Evolutionary conservation across 2,797 vertebrate genomes (phyloP), one percentile per base, ranked within the genome.

Genomic region (Nothura maculosa): DNA sequence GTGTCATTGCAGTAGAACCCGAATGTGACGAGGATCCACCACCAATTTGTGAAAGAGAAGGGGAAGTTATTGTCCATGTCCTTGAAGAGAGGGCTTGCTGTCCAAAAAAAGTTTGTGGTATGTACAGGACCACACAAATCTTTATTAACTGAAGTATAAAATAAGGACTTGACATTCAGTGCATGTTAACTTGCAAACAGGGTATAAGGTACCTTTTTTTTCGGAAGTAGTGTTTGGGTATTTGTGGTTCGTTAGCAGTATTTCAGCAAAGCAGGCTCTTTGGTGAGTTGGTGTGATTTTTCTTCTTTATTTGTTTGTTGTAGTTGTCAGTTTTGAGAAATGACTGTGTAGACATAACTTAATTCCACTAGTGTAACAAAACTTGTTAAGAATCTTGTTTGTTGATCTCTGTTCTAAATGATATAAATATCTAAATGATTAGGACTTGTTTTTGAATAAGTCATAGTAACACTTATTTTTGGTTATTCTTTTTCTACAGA

Each of bases 51-150:
- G 98, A 98, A 93, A 97, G 98, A 80, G 98, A 99, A 94, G 99
- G 99, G n/a, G 99, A 99, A 97, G 98, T 99, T 68, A 97, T 99
- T 3, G 89, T 99, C 63, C 97, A 97, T 61, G 97, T 99, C 15
- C 87, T 98, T n/a, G 98, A 99, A 95, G 98, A 99, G 91, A 97
- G 97, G 90, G 98, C 97, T 85, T 99, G 99, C 96, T 99, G 99
- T 91, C 98, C 98, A 61, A 99, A 98, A 94, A 98, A 99, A 97
- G 98, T 99, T 73, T 99, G 99, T 78, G 98, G 99, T 99, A 98
- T 20, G 98, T 97, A 85, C 18, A 8, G 8, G 32, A 36, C 34
- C 25, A 32, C 36, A 25, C 10, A 5, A n/a, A 12, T 54, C 89
- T 55, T 84, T 58, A 63, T 34, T 79, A 70, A 75, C 15, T 54